Percentiles rank a stretch among this genome's conserved stretches.
Evolutionary conservation across 2,797 vertebrate genomes (phyloP).

Genomic region (Ambastaia sidthimunki): DNA sequence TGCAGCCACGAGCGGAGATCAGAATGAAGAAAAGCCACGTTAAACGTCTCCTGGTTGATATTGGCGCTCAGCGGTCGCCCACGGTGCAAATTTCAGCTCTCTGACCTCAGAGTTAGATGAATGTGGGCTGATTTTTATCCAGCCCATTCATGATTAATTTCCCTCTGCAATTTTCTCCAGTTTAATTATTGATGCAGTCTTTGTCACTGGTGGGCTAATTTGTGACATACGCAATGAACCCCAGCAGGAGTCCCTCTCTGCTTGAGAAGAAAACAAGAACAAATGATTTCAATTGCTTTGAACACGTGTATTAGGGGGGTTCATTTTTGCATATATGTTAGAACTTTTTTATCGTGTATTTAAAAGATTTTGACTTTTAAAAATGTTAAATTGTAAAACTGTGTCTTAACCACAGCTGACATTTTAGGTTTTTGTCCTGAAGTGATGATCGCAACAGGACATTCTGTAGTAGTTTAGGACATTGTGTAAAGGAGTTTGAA

Average conservation of each 20-base stretch:
- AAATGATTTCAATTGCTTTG: neutral
- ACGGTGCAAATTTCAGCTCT: slow-evolving; percentile 58
- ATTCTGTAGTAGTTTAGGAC: neutral
- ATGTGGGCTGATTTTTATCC: slow-evolving; percentile 69
- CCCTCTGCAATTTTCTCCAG: slow-evolving; percentile 66
- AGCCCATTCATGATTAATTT: slow-evolving; percentile 71
- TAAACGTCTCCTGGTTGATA: slow-evolving; percentile 55
- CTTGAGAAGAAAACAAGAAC: neutral
- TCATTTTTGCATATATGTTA: neutral
- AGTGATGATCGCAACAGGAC: neutral
- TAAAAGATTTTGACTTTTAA: neutral
- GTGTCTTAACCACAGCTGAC: neutral
- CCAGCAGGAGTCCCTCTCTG: neutral
- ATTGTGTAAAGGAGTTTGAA: neutral
- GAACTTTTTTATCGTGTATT: no score
- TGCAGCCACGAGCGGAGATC: slow-evolving; percentile 25
- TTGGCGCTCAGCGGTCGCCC: slow-evolving; percentile 55
- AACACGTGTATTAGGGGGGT: neutral
- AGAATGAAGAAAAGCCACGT: slow-evolving; percentile 43
- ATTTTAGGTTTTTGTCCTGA: neutral
- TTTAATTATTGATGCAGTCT: slow-evolving; percentile 77
- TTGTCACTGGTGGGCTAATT: slow-evolving; percentile 67
- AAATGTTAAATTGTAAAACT: neutral
- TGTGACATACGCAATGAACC: slow-evolving; percentile 48
- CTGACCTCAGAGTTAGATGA: slow-evolving; percentile 64